These are phyloP conservation scores for Eumaeus atala DNA, from an alignment of 1,140 invertebrate genomes.

Conservation along the genomic window DNA sequence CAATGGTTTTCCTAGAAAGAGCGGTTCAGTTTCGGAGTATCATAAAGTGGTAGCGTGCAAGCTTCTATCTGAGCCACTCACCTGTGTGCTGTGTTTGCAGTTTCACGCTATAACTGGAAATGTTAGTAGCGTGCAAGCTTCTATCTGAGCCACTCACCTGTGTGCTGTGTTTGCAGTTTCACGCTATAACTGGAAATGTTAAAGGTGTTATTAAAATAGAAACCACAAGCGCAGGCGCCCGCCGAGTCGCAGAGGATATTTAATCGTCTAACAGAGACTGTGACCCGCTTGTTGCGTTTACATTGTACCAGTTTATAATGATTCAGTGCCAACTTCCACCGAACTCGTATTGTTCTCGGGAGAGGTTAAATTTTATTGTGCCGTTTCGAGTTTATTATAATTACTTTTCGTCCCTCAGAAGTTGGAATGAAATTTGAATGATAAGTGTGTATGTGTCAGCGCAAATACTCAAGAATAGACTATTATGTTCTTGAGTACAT, in stretches of 20 bases:
- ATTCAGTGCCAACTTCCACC: no score
- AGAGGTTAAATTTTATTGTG: conserved; percentile 9
- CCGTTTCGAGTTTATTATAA: conserved; percentile 13
- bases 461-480: no score
- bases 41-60: no score
- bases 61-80: no score
- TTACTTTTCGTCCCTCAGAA: conserved; percentile 13
- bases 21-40: no score
- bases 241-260: no score
- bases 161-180: background rate
- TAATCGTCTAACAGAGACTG: background rate
- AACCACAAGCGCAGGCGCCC: background rate
- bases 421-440: background rate
- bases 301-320: conserved; percentile 1
- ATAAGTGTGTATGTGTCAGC: background rate
- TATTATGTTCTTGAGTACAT: no score
- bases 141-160: no score
- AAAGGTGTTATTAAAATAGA: conserved; percentile 1
- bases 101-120: background rate
- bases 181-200: background rate
- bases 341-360: no score
- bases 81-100: no score
- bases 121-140: background rate
- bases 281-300: background rate
- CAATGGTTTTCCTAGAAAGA: no score